phyloP scores from a whole-genome alignment of 1,140 invertebrate species.

The Oscheius sp. region DNA sequence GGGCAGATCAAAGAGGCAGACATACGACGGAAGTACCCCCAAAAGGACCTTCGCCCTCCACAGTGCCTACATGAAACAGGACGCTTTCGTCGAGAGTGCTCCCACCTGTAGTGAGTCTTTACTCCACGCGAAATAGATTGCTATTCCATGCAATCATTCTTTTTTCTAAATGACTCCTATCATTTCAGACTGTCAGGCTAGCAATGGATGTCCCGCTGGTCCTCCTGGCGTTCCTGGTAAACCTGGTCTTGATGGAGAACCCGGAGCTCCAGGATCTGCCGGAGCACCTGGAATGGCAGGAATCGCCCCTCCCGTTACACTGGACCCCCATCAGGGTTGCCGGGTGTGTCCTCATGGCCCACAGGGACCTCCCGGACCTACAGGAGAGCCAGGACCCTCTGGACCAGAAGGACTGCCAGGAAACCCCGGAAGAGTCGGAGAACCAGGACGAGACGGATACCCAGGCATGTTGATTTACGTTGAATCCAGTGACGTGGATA shows the following conservation, averaged over 20 bases:
- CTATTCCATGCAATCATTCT: not conserved
- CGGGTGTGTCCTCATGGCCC: conserved; percentile 45
- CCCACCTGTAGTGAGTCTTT: conserved; percentile 45
- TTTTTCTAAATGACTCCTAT: no score
- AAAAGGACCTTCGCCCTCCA: conserved; percentile 53
- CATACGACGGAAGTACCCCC: conserved; percentile 10
- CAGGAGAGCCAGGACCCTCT: conserved; percentile 28
- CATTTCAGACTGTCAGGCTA: conserved; percentile 54
- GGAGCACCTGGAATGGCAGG: conserved; percentile 53
- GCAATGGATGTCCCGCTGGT: conserved; percentile 52
- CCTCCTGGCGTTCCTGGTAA: conserved; percentile 51
- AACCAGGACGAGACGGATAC: conserved; percentile 35
- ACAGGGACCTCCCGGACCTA: conserved; percentile 35
- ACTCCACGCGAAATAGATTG: not conserved
- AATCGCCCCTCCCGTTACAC: conserved; percentile 55
- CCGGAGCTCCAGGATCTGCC: conserved; percentile 10
- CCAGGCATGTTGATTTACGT: conserved; percentile 9
- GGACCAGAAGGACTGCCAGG: conserved; percentile 34
- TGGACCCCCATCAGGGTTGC: conserved; percentile 57
- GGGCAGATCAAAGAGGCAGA: conserved; percentile 34
- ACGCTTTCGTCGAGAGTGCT: conserved; percentile 46
- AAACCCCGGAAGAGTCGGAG: conserved; percentile 37
- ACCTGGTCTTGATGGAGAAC: conserved; percentile 36
- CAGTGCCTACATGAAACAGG: conserved; percentile 52
- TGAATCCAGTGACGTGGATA: not conserved